Conservation (phyloP, 2,113 vertebrate species). For the Macrotis lagotis region DNA sequence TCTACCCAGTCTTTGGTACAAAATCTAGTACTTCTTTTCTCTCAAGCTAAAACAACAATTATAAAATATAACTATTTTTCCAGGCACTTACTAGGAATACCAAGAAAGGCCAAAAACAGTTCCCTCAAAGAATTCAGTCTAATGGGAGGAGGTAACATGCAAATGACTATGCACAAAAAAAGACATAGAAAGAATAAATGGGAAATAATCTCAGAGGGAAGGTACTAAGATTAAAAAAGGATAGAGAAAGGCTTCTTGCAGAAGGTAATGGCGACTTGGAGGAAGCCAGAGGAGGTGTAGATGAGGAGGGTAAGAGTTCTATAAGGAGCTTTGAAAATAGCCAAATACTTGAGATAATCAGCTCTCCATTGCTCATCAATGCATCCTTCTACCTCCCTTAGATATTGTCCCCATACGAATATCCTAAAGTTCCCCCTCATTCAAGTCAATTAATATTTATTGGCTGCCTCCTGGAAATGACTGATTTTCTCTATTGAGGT, state of each 20-base stretch:
- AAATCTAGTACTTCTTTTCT: neutral
- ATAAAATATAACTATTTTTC: too few species aligned
- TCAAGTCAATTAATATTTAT: constrained; percentile 40
- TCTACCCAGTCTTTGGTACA: neutral
- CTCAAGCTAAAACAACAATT: neutral
- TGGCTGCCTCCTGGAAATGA: neutral
- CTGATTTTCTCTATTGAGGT: constrained; percentile 26
- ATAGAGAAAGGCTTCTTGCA: neutral
- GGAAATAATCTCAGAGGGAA: neutral
- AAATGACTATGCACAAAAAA: neutral
- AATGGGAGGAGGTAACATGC: neutral
- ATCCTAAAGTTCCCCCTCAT: constrained; percentile 1
- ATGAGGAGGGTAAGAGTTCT: neutral
- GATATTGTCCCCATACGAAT: neutral
- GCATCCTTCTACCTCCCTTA: neutral
- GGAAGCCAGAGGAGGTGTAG: neutral
- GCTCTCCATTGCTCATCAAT: neutral
- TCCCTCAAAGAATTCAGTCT: neutral
- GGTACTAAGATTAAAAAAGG: neutral
- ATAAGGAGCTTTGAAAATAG: constrained; percentile 34
- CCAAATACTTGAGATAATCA: neutral
- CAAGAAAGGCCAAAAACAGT: neutral
- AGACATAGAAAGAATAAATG: neutral
- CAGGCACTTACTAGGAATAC: neutral
- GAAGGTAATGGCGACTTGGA: neutral